Percentiles rank a stretch among this genome's conserved stretches.
Conservation (phyloP, 2,113 vertebrate genomes). For the Podiceps cristatus region DNA sequence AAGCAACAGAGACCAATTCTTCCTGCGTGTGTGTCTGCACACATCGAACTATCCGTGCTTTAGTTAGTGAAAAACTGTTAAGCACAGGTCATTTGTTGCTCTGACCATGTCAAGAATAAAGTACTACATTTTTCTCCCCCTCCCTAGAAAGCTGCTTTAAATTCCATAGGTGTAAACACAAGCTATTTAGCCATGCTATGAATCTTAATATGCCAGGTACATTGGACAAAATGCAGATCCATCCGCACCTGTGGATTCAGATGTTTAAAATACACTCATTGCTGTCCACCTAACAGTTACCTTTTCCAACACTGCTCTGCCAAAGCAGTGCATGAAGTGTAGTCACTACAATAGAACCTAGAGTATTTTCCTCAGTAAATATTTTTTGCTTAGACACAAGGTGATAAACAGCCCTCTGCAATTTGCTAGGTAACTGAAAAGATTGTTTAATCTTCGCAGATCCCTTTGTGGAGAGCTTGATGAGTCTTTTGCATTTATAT, state of each 20-base stretch:
- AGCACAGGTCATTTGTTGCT: neutral
- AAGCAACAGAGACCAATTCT: neutral
- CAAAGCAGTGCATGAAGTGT: neutral
- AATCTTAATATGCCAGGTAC: neutral
- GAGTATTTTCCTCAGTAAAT: constrained; percentile 13
- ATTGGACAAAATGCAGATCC: neutral
- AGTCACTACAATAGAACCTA: neutral
- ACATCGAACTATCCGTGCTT: neutral
- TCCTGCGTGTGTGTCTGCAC: neutral
- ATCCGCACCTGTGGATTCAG: neutral
- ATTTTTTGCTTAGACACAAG: constrained; percentile 2
- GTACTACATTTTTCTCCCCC: neutral
- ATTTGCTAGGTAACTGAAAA: constrained; percentile 15
- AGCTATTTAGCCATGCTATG: neutral
- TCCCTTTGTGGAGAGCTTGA: neutral
- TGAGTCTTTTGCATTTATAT: neutral
- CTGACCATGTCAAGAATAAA: neutral
- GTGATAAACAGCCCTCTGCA: neutral
- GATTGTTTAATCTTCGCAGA: neutral
- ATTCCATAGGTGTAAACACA: neutral
- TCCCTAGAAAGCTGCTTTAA: neutral
- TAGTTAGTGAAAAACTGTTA: neutral
- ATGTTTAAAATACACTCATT: neutral
- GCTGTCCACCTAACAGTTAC: neutral
- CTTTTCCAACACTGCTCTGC: neutral